phyloP scores from a whole-genome alignment of 2,113 vertebrate species.

The Electrona antarctica region DNA sequence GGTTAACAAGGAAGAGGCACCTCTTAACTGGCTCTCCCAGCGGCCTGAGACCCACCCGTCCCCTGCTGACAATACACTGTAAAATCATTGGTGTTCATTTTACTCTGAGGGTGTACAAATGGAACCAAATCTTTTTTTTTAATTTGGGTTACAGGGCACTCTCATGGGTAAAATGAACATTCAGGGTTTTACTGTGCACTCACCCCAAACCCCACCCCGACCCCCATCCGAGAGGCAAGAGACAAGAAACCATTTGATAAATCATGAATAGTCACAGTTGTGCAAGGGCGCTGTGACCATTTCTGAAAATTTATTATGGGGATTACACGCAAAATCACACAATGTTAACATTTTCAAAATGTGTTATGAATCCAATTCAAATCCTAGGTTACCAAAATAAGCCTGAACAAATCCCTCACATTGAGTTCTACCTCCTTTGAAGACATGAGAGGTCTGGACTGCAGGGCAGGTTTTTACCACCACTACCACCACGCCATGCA shows the following conservation, averaged over 20 bases:
- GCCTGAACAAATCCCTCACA: conserved; percentile 84
- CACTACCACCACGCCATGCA: conserved; percentile 55
- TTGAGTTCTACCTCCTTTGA: conserved; percentile 82
- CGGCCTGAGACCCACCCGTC: conserved; percentile 17
- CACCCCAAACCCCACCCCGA: conserved; percentile 41
- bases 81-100: too few relatives aligned
- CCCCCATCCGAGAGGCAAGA: conserved; percentile 63
- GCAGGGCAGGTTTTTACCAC: conserved; percentile 79
- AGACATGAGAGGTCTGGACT: conserved; percentile 80
- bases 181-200: conserved; percentile 1
- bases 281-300: conserved; percentile 71
- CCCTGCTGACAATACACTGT: conserved; percentile 28
- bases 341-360: conserved; percentile 82
- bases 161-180: too few relatives aligned
- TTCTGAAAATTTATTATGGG: conserved; percentile 81
- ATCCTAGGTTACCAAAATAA: conserved; percentile 84
- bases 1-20: conserved; percentile 34
- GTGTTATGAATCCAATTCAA: conserved; percentile 84
- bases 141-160: too few relatives aligned
- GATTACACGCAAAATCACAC: conserved; percentile 84
- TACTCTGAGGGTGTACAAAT: too few relatives aligned
- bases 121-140: too few relatives aligned
- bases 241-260: conserved; percentile 75
- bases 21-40: conserved; percentile 16
- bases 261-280: conserved; percentile 79